Base-by-base conservation (phyloP, 2,888 invertebrate species). In the Meghimatium bilineatum region DNA sequence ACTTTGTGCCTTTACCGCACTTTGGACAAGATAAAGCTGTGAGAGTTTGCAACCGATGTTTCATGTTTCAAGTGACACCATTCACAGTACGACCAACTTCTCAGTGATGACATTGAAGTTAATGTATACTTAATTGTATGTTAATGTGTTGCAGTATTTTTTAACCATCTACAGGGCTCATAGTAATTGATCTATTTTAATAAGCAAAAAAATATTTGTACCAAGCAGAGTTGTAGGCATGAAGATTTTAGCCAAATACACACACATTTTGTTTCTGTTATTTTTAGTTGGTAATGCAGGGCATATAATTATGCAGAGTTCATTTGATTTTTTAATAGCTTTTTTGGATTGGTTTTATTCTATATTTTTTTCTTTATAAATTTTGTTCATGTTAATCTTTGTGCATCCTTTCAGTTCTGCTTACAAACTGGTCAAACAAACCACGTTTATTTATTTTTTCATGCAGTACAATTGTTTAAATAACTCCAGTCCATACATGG, bases 21-120 rank as follows among this genome's bases (percentile, higher is more conserved):
- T 98, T 96, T 94, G 98, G 98, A 1, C 97, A 98, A 91, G 94
- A 96, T 89, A 98, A 97, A 93, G 98, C 98, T 12, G 98, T 98
- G 8, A 96, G 98, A 66, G 98, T 99, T 63, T 99, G 98, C 94
- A 97, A 97, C 92, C 96, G 96, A 90, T 97, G 97, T 94, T 97
- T 96, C 92, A 95, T 93, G 90, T 96, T 95, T 92, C 96, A 96
- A 93, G 95, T 96, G 86, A 96, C 97, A 96, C 96, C 95, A 95
- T 92, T 92, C 86, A 83, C 83, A n/a, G 69, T 36, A 10, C 38
- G 77, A 29, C 69, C 76, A 38, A 44, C 44, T 44, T 3, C 78
- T 49, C 72, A 71, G n/a, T 80, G 80, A 72, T 29, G 52, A 56
- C 52, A 34, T 69, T 71, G 52, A 49, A 66, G 49, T 34, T 32